These are phyloP conservation scores for Laticauda laticaudata DNA, from an alignment of 2,113 vertebrate species.

Conservation along the genomic window DNA sequence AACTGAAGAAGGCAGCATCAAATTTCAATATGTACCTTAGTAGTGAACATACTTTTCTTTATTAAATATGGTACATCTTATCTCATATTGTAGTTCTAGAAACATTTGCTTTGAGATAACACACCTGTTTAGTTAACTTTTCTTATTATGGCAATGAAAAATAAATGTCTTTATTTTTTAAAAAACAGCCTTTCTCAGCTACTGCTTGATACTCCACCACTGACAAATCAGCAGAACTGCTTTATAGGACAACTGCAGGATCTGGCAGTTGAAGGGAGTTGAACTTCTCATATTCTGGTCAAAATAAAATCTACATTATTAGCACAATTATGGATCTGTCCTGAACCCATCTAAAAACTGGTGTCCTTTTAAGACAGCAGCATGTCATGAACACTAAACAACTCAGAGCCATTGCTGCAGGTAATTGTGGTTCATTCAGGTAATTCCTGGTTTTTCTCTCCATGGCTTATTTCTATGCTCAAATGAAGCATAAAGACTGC, in stretches of 20 bases:
- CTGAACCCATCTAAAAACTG: background rate
- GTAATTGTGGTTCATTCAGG: background rate
- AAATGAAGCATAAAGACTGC: background rate
- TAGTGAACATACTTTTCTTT: background rate
- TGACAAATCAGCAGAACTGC: background rate
- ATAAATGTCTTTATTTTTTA: background rate
- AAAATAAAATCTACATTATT: background rate
- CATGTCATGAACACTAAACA: background rate
- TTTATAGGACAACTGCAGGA: background rate
- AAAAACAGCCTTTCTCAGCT: background rate
- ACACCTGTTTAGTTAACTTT: background rate
- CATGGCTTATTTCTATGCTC: background rate
- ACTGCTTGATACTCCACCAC: background rate
- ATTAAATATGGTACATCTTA: background rate
- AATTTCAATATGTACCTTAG: background rate
- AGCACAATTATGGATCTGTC: background rate
- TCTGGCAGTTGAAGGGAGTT: background rate
- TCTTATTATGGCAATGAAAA: background rate
- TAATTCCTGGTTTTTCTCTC: background rate
- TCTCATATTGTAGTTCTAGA: background rate
- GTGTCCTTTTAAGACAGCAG: background rate
- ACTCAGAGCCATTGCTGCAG: background rate
- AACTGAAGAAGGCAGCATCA: background rate
- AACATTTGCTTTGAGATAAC: background rate
- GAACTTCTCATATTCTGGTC: background rate